These are phyloP conservation scores for Ditylenchus weischeri DNA, from an alignment of 2,888 invertebrate genomes.

Conservation along the genomic window DNA sequence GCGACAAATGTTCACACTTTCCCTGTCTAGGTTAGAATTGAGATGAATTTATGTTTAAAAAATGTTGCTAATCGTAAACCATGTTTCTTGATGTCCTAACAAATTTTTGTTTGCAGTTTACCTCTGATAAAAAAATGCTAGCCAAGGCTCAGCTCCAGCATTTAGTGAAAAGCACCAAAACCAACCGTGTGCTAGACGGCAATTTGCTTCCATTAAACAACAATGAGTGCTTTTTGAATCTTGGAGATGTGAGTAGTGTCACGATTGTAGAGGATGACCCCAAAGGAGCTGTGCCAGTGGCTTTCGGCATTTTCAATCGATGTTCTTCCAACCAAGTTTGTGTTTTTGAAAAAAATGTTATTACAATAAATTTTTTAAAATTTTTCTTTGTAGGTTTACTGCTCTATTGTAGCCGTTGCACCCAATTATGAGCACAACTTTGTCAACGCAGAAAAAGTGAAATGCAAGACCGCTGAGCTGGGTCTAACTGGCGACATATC, in stretches of 20 bases:
- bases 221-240: slow-evolving; percentile 44
- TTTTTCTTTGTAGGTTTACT: slow-evolving; percentile 42
- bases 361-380: no score
- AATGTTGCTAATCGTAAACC: no score
- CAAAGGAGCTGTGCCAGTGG: slow-evolving; percentile 37
- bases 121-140: neutral
- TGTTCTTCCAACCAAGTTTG: slow-evolving; percentile 43
- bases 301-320: slow-evolving; percentile 48
- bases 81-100: no score
- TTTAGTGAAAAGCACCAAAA: slow-evolving; percentile 36
- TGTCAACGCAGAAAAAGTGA: slow-evolving; percentile 41
- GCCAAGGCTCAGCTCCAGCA: slow-evolving; percentile 18
- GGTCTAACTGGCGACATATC: slow-evolving; percentile 21
- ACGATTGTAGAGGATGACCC: slow-evolving; percentile 41
- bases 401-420: slow-evolving; percentile 45
- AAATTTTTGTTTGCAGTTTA: no score
- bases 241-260: slow-evolving; percentile 41
- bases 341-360: neutral
- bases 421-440: slow-evolving; percentile 42
- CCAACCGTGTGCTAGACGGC: slow-evolving; percentile 40
- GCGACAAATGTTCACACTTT: no score
- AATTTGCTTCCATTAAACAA: slow-evolving; percentile 53
- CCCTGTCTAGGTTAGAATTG: no score
- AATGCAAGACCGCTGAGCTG: slow-evolving; percentile 29
- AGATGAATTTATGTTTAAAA: no score